A percentile compares a stretch with the other conserved stretches of the same genome.
Conservation (phyloP, 1,140 invertebrate genomes). For the Temnothorax longispinosus region DNA sequence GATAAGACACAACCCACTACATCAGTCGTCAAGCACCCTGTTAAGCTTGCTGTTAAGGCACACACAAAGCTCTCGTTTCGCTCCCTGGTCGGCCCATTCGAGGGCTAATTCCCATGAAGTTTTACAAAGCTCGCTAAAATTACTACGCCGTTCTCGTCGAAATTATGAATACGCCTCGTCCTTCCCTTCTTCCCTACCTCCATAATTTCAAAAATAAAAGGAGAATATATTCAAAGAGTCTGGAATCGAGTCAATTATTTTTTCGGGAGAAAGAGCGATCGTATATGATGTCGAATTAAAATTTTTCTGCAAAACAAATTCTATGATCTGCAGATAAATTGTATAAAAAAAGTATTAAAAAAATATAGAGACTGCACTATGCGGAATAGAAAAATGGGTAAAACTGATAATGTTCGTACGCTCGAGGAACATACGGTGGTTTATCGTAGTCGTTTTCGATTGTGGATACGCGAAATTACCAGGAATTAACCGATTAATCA, state of each 20-base stretch:
- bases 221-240: neutral
- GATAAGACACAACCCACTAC: constrained; percentile 68
- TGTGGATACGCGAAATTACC: constrained; percentile 56
- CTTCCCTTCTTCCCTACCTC: neutral
- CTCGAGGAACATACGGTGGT: neutral
- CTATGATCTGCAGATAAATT: neutral
- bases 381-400: neutral
- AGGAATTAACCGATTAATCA: constrained; percentile 72
- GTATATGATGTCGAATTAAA: neutral
- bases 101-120: constrained; percentile 24
- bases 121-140: constrained; percentile 31
- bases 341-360: neutral
- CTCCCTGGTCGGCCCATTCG: neutral
- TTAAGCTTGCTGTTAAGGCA: constrained; percentile 47
- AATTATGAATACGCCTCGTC: constrained; percentile 14
- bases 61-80: neutral
- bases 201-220: constrained; percentile 4
- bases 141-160: neutral
- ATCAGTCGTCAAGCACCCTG: constrained; percentile 18
- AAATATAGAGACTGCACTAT: neutral
- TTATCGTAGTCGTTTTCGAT: constrained; percentile 38
- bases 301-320: neutral
- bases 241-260: neutral
- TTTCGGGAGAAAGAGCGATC: neutral
- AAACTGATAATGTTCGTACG: neutral